These are phyloP conservation scores for Malthinus seriepunctatus DNA, from an alignment of 2,888 invertebrate species.

Conservation along the genomic window DNA sequence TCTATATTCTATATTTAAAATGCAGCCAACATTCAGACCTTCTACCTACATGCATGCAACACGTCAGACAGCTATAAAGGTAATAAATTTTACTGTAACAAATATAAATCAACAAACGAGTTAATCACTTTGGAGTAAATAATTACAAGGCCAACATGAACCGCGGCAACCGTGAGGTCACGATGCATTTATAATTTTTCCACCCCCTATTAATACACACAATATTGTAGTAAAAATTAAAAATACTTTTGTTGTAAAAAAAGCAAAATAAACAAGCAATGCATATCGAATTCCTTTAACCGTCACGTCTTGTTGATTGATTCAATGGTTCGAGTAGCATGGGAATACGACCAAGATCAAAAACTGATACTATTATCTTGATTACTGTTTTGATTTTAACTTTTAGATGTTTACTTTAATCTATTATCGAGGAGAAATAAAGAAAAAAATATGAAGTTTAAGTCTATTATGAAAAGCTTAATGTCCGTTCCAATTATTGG, in stretches of 20 bases:
- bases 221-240: not conserved
- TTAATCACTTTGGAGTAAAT: slow-evolving; percentile 57
- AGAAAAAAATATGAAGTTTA: no score
- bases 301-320: slow-evolving; percentile 32
- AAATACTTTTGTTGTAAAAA: not conserved
- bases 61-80: slow-evolving; percentile 49
- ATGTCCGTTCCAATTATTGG: no score
- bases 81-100: slow-evolving; percentile 52
- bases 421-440: not conserved
- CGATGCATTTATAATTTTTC: slow-evolving; percentile 32
- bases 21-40: slow-evolving; percentile 53
- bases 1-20: slow-evolving; percentile 51
- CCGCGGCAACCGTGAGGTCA: slow-evolving; percentile 37
- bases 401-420: slow-evolving; percentile 4
- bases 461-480: no score
- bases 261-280: slow-evolving; percentile 25
- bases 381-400: slow-evolving; percentile 31
- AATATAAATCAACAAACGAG: slow-evolving; percentile 57
- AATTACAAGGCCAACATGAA: slow-evolving; percentile 54
- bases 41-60: slow-evolving; percentile 56
- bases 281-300: slow-evolving; percentile 31
- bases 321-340: slow-evolving; percentile 29
- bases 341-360: slow-evolving; percentile 36
- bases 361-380: slow-evolving; percentile 33
- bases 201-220: slow-evolving; percentile 24